These are phyloP conservation scores for Eumacrocentrus americanus DNA, from an alignment of 2,888 invertebrate genomes.

Conservation along the genomic window DNA sequence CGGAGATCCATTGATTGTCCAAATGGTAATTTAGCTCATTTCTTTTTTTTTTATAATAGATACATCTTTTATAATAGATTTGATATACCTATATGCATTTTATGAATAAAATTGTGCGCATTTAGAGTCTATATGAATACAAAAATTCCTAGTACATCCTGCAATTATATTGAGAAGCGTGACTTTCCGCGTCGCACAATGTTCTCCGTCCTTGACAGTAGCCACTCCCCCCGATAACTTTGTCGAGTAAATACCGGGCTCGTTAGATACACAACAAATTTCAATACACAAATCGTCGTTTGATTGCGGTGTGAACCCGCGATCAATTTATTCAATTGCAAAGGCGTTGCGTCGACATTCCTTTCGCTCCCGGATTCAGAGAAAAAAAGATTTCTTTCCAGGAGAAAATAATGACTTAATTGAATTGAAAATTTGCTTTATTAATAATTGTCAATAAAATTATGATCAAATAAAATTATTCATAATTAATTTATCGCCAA, in stretches of 20 bases:
- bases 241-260: conserved; percentile 16
- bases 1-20: conserved; percentile 59
- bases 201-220: conserved; percentile 40
- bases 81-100: no score
- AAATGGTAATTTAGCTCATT: conserved; percentile 48
- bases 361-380: background rate
- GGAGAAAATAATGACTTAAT: no score
- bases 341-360: background rate
- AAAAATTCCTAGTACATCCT: conserved; percentile 32
- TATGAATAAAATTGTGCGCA: conserved; percentile 3
- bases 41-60: background rate
- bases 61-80: background rate
- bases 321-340: background rate
- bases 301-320: background rate
- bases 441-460: background rate
- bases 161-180: conserved; percentile 35
- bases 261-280: background rate
- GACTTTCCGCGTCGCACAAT: conserved; percentile 39
- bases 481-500: no score
- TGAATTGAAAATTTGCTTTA: no score
- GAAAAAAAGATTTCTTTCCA: no score
- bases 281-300: no score
- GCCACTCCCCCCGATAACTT: conserved; percentile 38
- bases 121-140: background rate
- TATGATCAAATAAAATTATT: background rate